Evolutionary conservation across 2,888 invertebrate genomes (phyloP).

Genomic region (Hirtodrosophila duncani): DNA sequence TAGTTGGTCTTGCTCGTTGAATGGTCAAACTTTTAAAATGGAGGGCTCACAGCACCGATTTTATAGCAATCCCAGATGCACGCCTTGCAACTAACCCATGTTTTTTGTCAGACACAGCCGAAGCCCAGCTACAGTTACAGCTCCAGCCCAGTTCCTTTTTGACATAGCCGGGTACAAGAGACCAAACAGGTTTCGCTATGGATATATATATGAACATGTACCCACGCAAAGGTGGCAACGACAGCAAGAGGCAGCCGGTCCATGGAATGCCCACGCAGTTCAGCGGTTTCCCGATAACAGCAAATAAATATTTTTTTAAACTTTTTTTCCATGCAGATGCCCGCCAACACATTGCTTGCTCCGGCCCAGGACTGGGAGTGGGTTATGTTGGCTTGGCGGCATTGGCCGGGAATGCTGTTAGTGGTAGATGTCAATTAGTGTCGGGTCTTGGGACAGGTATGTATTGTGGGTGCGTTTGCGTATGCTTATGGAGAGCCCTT

Average conservation of each 20-base stretch:
- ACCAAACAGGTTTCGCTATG: conserved; percentile 1
- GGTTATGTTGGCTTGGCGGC: too few relatives aligned
- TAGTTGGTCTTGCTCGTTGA: too few relatives aligned
- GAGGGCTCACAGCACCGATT: conserved; percentile 23
- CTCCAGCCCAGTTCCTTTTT: too few relatives aligned
- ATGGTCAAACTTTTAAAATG: neutral
- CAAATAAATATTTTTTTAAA: conserved; percentile 52
- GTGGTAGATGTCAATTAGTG: conserved; percentile 13
- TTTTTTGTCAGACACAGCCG: too few relatives aligned
- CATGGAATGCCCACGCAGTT: conserved; percentile 18
- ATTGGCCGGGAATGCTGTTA: neutral
- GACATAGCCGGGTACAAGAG: too few relatives aligned
- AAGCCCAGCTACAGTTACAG: too few relatives aligned
- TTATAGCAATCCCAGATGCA: conserved; percentile 53
- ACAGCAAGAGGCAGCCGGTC: conserved; percentile 19
- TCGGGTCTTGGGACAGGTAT: too few relatives aligned
- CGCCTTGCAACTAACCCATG: conserved; percentile 57
- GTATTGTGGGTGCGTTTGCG: too few relatives aligned
- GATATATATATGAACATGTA: conserved; percentile 9
- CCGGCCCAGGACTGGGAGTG: too few relatives aligned
- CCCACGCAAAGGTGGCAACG: conserved; percentile 27
- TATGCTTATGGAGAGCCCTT: too few relatives aligned
- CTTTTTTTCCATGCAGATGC: conserved; percentile 2
- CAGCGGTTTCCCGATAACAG: too few relatives aligned
- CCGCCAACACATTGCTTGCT: too few relatives aligned